Evolutionary conservation across 2,113 vertebrate genomes (phyloP), one percentile per base, ranked within the genome.

Genomic region (Leucoraja erinaceus): DNA sequence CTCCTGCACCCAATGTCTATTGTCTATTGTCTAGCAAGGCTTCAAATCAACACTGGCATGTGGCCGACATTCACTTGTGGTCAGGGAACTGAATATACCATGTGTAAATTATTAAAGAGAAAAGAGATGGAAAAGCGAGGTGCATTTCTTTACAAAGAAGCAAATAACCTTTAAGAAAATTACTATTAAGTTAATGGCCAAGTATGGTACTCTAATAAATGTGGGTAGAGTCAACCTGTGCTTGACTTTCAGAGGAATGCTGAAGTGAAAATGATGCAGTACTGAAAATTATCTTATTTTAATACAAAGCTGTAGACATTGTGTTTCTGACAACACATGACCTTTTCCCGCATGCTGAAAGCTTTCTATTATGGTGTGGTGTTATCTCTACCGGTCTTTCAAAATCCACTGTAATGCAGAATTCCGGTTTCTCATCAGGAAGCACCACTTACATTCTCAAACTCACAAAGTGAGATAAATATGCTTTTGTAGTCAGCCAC

Each of bases 121-220:
- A 88, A 31, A 63, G 28, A 5, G 5, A n/a, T 63, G 56, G 28
- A 86, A 74, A 59, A 59, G 59, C 59, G 61, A 88, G 56, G 14
- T 63, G 56, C 47, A 88, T 88, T 88, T 61, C n/a, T 14, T 47
- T 63, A 18, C 83, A 88, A 88, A 88, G 83, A 88, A 28, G n/a
- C 61, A 88, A 66, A 88, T 63, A 88, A 88, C 83, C 83, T 88
- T 88, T 88, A 88, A 88, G 59, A 63, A 88, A 88, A 88, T 88
- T 88, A 63, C 28, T 88, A 33, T 66, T 88, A 88, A 88, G 28
- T 63, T 61, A 88, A 88, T 61, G n/a, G 83, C n/a, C 83, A 88
- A 63, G 83, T 88, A 88, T 16, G n/a, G 83, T 63, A 88, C 59
- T 88, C 83, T 66, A 63, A 88, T 88, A 66, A 88, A 88, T 88